Evolutionary conservation across 2,888 invertebrate species (phyloP).

Genomic region (Ormia ochracea): DNA sequence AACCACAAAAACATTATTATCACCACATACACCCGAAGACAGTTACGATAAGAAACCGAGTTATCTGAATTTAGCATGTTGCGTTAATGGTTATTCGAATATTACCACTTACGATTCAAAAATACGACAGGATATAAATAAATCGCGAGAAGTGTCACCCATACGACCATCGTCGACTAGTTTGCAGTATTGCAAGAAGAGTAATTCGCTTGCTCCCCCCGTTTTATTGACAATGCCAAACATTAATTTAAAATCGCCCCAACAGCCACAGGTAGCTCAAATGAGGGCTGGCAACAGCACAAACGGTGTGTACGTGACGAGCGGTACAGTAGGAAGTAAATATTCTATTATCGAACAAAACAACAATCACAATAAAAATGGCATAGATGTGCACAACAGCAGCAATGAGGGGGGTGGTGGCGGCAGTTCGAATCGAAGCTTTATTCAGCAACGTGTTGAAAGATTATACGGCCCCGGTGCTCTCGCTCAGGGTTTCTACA

Average conservation of each 20-base stretch:
- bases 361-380: constrained; percentile 64
- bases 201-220: constrained; percentile 80
- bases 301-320: constrained; percentile 53
- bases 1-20: constrained; percentile 18
- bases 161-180: constrained; percentile 79
- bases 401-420: constrained; percentile 74
- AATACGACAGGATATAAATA: constrained; percentile 84
- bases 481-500: constrained; percentile 89
- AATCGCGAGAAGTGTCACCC: constrained; percentile 84
- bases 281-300: constrained; percentile 60
- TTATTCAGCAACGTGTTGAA: constrained; percentile 92
- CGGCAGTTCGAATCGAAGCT: constrained; percentile 77
- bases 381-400: constrained; percentile 66
- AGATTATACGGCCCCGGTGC: constrained; percentile 92
- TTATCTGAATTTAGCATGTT: constrained; percentile 91
- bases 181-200: constrained; percentile 77
- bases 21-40: constrained; percentile 59
- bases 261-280: constrained; percentile 39
- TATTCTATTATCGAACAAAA: constrained; percentile 51
- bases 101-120: constrained; percentile 91
- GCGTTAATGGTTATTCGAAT: constrained; percentile 92
- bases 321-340: constrained; percentile 37
- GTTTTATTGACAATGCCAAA: constrained; percentile 69
- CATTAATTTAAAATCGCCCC: constrained; percentile 51
- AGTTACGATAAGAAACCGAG: constrained; percentile 85